Percentiles rank a stretch among this genome's conserved stretches.
Evolutionary conservation across 2,797 vertebrate species (phyloP).

Genomic region (Antennarius maculatus): DNA sequence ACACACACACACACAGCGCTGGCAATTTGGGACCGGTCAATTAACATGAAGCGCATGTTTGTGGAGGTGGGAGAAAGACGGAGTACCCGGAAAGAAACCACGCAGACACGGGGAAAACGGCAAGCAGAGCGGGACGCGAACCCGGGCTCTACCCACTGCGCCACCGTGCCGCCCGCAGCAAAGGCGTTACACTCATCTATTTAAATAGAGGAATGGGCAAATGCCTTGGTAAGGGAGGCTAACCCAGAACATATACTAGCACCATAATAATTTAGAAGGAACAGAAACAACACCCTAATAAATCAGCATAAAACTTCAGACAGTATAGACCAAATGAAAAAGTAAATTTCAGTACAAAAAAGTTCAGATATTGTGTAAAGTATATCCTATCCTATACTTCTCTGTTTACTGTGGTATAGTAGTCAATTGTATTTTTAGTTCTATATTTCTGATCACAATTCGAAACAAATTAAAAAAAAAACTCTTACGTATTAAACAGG

Average conservation of each 20-base stretch:
- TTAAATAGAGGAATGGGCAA: constrained; percentile 23
- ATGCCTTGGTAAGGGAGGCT: constrained; percentile 29
- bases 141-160: no score
- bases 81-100: no score
- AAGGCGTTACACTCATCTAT: no score
- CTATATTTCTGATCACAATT: constrained; percentile 33
- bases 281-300: constrained; percentile 40
- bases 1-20: no score
- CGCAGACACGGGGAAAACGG: no score
- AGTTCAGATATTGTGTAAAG: constrained; percentile 15
- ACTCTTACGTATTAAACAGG: constrained; percentile 52
- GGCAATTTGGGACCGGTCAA: no score
- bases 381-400: constrained; percentile 46
- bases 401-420: constrained; percentile 46
- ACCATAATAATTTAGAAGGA: constrained; percentile 59
- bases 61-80: no score
- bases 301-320: constrained; percentile 46
- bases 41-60: no score
- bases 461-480: constrained; percentile 34
- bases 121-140: no score
- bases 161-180: no score
- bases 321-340: constrained; percentile 53
- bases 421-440: constrained; percentile 39
- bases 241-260: constrained; percentile 57
- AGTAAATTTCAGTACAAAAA: constrained; percentile 65